Evolutionary conservation across 23 tunicate species (phyloP), one percentile per base, ranked within the genome.

Genomic region (Aplidium turbinatum): DNA sequence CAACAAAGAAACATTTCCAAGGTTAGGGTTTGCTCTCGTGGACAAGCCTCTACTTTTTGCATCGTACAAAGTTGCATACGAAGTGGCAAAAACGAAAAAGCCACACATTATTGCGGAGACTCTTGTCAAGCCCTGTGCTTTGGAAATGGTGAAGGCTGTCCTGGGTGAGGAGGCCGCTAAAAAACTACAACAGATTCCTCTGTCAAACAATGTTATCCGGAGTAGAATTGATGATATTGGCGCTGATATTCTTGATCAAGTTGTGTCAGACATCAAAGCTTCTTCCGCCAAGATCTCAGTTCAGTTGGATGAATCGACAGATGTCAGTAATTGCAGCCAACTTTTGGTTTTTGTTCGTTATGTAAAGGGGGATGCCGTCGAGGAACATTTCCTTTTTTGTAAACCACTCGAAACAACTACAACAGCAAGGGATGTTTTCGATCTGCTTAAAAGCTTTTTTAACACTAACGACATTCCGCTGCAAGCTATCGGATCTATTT

Each of bases 31-130:
- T 54, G 61, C 61, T 54, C 61, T 25, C 61, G 61, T 54, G 61
- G 61, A 54, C 21, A 54, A 54, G 23, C 61, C 61, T 54, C 73
- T 66, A 35, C 73, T 66, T 31, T 35, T 66, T 66, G 73, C 73
- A 34, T 66, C 73, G 23, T 35, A 66, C 73, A 66, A 66, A 66
- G 73, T 66, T 13, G 52, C 73, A 66, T 66, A 38, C 40, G 52
- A 66, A 54, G 61, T 54, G 61, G 21, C 61, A 54, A 54, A 54
- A 54, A 54, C 21, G 19, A 54, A 54, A 54, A 54, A 54, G 23
- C 22, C 61, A 54, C 61, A 54, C 22, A 54, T 25, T 54, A 25
- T 54, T 11, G 21, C 61, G 24, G 61, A 54, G 61, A 54, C 20
- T 54, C 23, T 54, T 54, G 21, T 54, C 61, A 54, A 54, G 61